These are phyloP conservation scores for Aphelinus certus DNA, from an alignment of 1,140 invertebrate species.

Conservation along the genomic window DNA sequence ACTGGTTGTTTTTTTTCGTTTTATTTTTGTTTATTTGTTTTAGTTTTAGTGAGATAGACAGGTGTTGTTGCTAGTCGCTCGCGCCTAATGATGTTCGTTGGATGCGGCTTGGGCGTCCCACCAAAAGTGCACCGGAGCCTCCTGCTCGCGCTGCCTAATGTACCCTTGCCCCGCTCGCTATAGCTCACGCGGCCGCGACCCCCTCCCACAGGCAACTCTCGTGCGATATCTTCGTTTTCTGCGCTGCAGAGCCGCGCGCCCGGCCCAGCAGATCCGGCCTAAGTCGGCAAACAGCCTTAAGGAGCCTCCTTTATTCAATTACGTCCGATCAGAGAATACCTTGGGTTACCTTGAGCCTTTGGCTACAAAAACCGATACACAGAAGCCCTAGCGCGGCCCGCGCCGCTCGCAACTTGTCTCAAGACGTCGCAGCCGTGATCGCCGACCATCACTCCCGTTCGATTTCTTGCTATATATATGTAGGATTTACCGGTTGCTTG, in stretches of 20 bases:
- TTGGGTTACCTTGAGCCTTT: conserved; percentile 55
- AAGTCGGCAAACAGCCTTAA: conserved; percentile 64
- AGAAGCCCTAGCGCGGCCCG: conserved; percentile 17
- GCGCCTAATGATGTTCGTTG: conserved; percentile 52
- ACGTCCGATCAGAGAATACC: conserved; percentile 61
- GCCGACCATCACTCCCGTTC: background rate
- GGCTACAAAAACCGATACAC: background rate
- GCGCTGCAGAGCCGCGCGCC: background rate
- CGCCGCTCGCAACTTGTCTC: background rate
- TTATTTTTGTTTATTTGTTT: background rate
- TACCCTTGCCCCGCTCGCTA: conserved; percentile 43
- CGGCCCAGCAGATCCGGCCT: conserved; percentile 28
- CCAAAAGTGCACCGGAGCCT: conserved; percentile 54
- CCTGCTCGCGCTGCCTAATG: conserved; percentile 49
- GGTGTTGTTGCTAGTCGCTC: conserved; percentile 46
- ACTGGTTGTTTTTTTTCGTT: background rate
- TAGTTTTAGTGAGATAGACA: conserved; percentile 23
- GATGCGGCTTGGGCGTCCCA: conserved; percentile 54
- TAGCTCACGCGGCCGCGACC: background rate
- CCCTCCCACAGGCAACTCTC: too few species aligned
- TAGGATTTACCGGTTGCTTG: too few species aligned
- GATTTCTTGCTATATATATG: background rate
- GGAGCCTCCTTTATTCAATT: conserved; percentile 57
- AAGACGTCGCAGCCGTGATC: background rate
- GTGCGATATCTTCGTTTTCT: background rate